Evolutionary conservation across 2,113 vertebrate genomes (phyloP), one percentile per base, ranked within the genome.

Genomic region (Campylomormyrus tamandua): DNA sequence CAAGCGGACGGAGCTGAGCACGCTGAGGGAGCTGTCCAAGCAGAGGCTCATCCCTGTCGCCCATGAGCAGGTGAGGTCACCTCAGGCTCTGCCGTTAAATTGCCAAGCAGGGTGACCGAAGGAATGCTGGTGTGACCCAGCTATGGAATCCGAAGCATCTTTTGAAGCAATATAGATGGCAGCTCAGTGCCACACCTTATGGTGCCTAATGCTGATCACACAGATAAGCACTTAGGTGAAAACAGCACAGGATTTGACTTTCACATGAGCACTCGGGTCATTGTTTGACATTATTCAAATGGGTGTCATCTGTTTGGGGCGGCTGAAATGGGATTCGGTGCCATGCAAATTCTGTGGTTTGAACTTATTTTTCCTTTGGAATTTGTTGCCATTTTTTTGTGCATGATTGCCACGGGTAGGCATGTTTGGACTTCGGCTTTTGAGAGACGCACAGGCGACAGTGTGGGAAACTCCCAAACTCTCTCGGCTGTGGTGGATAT

Each of bases 1-100:
- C 95, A 97, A 98, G 97, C 92, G 98, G 93, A 98, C 98, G 0
- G 98, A 99, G 94, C 83, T 98, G 42, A 97, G 96, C 90, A 97
- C 98, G 0, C 94, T 98, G 89, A 95, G 97, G 91, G 98, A 99
- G 92, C 97, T 99, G 24, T 98, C 98, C 94, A 99, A 98, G 92
- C 97, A 97, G 94, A 96, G 97, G 92, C 98, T 98, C 89, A 97
- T 98, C 92, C 98, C 98, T 0, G 97, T 99, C 77, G 99, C 98
- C 0, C 98, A 99, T 0, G 98, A 84, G 83, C 83, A 84, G 88
- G 46, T 77, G 15, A 89, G 10, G 27, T 15, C 45, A 24, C 83
- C 83, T 48, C 11, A 11, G 83, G 45, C 39, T 11, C 7, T 9
- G 45, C 21, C 5, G 17, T n/a, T 45, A 83, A 46, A 46, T 5